Percentiles rank a stretch among this genome's conserved stretches.
Conservation (phyloP, 2,797 vertebrate species). For the Mus spretus region DNA sequence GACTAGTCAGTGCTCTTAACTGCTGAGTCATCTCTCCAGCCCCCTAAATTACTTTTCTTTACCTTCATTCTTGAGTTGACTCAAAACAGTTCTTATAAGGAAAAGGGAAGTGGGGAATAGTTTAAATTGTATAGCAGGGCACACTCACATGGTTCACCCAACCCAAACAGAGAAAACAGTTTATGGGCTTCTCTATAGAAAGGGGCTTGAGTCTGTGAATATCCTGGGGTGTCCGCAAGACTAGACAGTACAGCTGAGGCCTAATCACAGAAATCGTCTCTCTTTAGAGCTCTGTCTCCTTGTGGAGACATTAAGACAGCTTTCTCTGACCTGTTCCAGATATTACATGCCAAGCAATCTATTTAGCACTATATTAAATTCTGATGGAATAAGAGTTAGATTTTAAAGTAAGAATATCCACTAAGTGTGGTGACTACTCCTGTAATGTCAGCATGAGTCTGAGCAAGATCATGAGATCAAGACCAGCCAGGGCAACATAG, state of each 20-base stretch:
- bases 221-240: neutral
- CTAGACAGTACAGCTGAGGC: neutral
- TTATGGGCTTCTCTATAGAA: constrained; percentile 4
- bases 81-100: constrained; percentile 18
- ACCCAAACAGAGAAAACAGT: constrained; percentile 11
- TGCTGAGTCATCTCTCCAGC: too few relatives aligned
- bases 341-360: neutral
- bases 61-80: constrained; percentile 5
- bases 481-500: neutral
- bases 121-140: neutral
- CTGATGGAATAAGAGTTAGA: neutral
- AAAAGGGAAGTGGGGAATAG: neutral
- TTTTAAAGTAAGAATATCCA: neutral
- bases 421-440: neutral
- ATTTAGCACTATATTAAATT: neutral
- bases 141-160: neutral
- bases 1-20: too few relatives aligned
- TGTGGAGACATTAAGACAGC: neutral
- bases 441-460: neutral
- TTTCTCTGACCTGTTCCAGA: neutral
- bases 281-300: neutral
- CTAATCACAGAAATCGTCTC: neutral
- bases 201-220: neutral
- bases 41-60: constrained; percentile 31
- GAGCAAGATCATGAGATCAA: neutral